phyloP scores from a whole-genome alignment of 2,888 invertebrate species.

The Coelopa pilipes region DNA sequence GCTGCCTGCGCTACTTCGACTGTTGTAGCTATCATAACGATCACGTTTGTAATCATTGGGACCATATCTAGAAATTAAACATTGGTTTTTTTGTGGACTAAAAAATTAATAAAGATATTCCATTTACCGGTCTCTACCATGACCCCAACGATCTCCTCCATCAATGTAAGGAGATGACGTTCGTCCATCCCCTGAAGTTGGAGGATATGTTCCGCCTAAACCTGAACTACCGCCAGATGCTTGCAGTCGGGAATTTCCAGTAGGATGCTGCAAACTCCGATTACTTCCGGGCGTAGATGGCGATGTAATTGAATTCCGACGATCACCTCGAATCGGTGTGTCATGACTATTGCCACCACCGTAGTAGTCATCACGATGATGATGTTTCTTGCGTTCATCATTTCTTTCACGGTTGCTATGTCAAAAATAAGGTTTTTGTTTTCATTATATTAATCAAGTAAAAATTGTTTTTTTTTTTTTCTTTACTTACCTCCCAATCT shows the following conservation, averaged over 20 bases:
- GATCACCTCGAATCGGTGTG: constrained; percentile 56
- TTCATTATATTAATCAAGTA: too few species aligned
- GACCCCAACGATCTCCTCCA: constrained; percentile 59
- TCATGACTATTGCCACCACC: constrained; percentile 47
- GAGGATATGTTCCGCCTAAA: constrained; percentile 49
- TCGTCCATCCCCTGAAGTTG: constrained; percentile 59
- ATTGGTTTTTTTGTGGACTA: constrained; percentile 11
- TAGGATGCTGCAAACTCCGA: constrained; percentile 48
- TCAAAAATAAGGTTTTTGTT: not conserved
- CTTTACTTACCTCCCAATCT: constrained; percentile 46
- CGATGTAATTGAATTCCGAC: constrained; percentile 65
- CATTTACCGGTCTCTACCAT: constrained; percentile 60
- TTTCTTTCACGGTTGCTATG: constrained; percentile 60
- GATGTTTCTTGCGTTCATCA: constrained; percentile 62
- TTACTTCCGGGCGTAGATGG: constrained; percentile 55
- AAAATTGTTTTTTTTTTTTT: not conserved
- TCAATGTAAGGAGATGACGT: constrained; percentile 48
- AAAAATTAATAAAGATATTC: too few species aligned
- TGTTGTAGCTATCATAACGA: constrained; percentile 57
- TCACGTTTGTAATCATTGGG: constrained; percentile 61
- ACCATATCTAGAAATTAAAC: constrained; percentile 49
- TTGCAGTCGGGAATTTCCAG: constrained; percentile 50
- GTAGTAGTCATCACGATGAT: constrained; percentile 59
- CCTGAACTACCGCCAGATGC: constrained; percentile 43
- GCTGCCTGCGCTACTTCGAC: constrained; percentile 69